Percentiles rank a stretch among this genome's conserved stretches.
Conservation (phyloP, 2,797 vertebrate species). For the Threskiornis aethiopicus region DNA sequence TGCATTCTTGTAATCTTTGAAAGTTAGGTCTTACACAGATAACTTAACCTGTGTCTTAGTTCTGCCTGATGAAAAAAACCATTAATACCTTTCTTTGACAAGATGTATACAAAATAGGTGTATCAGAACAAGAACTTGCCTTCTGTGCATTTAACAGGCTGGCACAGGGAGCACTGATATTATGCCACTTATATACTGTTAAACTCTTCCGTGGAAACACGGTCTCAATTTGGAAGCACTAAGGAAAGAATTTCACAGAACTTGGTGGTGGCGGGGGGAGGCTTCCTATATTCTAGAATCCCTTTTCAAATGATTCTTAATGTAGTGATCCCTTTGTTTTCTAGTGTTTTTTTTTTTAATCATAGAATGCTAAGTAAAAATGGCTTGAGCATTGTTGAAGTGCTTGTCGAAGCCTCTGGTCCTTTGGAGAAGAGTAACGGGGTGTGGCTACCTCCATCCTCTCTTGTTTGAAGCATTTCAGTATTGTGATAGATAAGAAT, state of each 20-base stretch:
- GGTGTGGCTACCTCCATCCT: background rate
- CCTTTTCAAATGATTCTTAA: background rate
- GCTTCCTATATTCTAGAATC: background rate
- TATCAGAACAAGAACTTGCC: background rate
- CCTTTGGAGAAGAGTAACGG: background rate
- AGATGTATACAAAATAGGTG: background rate
- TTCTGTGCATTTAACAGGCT: background rate
- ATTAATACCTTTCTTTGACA: background rate
- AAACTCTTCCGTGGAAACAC: background rate
- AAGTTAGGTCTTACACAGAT: background rate
- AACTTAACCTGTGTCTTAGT: background rate
- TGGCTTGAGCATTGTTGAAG: background rate
- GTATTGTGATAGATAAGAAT: background rate
- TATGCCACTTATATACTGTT: background rate
- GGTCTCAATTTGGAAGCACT: background rate
- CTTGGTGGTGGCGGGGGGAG: background rate
- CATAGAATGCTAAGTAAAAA: background rate
- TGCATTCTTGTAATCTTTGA: background rate
- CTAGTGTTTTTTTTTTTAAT: background rate
- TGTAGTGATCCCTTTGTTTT: background rate
- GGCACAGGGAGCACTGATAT: background rate
- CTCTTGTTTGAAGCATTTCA: background rate
- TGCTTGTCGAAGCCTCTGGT: background rate
- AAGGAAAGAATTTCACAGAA: background rate
- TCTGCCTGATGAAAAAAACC: background rate